Conservation (phyloP, 2,797 vertebrate species). For the Cyprinodon diabolis region DNA sequence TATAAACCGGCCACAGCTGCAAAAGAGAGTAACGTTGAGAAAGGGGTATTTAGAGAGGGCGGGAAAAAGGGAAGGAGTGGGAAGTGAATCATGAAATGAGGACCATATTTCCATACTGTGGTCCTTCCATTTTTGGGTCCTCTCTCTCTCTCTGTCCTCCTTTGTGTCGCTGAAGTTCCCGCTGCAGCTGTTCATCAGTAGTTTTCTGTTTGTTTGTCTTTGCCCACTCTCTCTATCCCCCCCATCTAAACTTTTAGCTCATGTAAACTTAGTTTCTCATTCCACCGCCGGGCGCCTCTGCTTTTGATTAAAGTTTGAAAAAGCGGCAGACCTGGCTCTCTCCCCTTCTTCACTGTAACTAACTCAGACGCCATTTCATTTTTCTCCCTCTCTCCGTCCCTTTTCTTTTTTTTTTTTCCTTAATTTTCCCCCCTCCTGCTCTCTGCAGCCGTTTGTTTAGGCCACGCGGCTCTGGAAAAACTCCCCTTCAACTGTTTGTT, state of each 20-base stretch:
- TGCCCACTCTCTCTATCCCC: constrained; percentile 4
- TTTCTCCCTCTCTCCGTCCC: constrained; percentile 10
- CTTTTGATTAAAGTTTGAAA: constrained; percentile 76
- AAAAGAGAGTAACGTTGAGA: constrained; percentile 52
- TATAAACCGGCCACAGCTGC: constrained; percentile 72
- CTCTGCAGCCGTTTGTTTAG: constrained; percentile 75
- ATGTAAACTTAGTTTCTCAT: constrained; percentile 78
- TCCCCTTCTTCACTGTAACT: constrained; percentile 44
- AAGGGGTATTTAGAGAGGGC: constrained; percentile 62
- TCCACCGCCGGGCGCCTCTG: constrained; percentile 72
- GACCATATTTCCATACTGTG: constrained; percentile 78
- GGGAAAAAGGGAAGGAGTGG: constrained; percentile 60
- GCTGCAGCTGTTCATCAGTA: constrained; percentile 66
- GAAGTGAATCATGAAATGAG: constrained; percentile 83
- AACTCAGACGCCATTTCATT: constrained; percentile 64
- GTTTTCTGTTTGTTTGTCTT: constrained; percentile 74
- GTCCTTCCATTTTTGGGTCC: constrained; percentile 73
- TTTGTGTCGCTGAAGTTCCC: constrained; percentile 31
- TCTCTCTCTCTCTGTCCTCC: constrained; percentile 25
- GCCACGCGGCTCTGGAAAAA: constrained; percentile 76
- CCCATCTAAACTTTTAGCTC: constrained; percentile 65
- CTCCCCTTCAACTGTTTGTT: constrained; percentile 75
- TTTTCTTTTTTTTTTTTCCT: constrained; percentile 8
- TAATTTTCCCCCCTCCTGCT: constrained; percentile 31
- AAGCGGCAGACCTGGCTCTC: constrained; percentile 48